Evolutionary conservation across 1,140 invertebrate species (phyloP), one percentile per base, ranked within the genome.

Genomic region (Eupristina koningsbergeri): DNA sequence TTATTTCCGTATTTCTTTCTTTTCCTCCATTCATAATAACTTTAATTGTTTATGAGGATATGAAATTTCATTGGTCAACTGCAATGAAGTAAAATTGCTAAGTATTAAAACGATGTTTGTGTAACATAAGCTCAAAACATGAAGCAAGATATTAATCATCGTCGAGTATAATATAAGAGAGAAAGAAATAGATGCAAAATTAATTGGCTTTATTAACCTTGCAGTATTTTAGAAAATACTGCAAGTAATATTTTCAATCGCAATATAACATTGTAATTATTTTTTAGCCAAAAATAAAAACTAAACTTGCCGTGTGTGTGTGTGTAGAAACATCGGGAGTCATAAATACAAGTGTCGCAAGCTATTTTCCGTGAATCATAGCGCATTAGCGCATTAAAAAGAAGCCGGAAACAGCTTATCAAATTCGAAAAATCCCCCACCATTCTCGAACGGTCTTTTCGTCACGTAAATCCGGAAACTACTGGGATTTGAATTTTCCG

Each of bases 311-410:
- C 36, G 6, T 45, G 26, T 67, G n/a, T 34, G 64, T 36, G 6
- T 36, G 13, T 41, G 69, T 73, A 26, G 69, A 73, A 41, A 73
- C 36, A 13, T n/a, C 19, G 6, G 0, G 15, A 41, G 26, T 45
- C 41, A 73, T 45, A 73, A 73, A 73, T 67, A n/a, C n/a, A 67
- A 67, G 31, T 67, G 31, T 67, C 64, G 64, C 34, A 36, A 67
- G 64, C 64, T 19, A 67, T 67, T 67, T 67, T 1, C 7, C 34
- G 0, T 36, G 64, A 67, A 67, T 67, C 64, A 67, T 31, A 34
- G 64, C 15, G 64, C 64, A 36, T 67, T 19, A 67, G 34, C 9
- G n/a, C 9, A 19, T 5, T 7, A 50, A 58, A 58, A 58, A 58
- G 13, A 1, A 26, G 13, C 53, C 53, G 53, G 53, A 9, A 53